Percentiles rank a stretch among this genome's conserved stretches.
These are phyloP conservation scores for Agapostemon virescens DNA, from an alignment of 2,888 invertebrate species.

Conservation along the genomic window DNA sequence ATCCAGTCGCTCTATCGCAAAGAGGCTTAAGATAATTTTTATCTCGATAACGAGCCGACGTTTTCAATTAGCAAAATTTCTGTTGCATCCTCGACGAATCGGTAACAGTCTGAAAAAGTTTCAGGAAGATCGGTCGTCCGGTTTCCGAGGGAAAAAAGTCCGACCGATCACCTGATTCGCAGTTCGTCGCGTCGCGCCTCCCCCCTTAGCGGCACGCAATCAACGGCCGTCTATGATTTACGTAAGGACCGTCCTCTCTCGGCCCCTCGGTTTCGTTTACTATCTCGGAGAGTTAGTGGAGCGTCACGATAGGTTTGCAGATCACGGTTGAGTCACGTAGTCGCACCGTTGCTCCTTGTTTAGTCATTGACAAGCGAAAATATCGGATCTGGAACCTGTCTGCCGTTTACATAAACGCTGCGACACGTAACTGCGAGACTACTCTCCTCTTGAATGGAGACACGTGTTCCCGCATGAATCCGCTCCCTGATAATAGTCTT, in stretches of 20 bases:
- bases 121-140: background rate
- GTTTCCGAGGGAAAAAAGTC: background rate
- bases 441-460: conserved; percentile 7
- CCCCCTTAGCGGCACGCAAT: conserved; percentile 20
- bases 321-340: background rate
- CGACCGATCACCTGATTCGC: background rate
- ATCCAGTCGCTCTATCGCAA: too few relatives aligned
- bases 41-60: background rate
- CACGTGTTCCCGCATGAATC: conserved; percentile 10
- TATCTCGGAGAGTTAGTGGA: background rate
- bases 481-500: background rate
- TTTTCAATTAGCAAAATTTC: background rate
- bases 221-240: conserved; percentile 39
- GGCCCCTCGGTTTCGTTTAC: background rate
- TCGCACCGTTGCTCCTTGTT: conserved; percentile 2
- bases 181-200: background rate
- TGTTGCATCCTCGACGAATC: background rate
- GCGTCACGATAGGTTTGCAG: background rate
- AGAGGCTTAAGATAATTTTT: background rate
- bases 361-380: conserved; percentile 2
- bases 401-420: conserved; percentile 7
- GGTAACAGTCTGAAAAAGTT: background rate
- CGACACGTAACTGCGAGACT: background rate
- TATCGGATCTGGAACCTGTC: background rate
- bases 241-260: conserved; percentile 22